Evolutionary conservation across 1,140 invertebrate species (phyloP), one percentile per base, ranked within the genome.

Genomic region (Triops cancriformis): DNA sequence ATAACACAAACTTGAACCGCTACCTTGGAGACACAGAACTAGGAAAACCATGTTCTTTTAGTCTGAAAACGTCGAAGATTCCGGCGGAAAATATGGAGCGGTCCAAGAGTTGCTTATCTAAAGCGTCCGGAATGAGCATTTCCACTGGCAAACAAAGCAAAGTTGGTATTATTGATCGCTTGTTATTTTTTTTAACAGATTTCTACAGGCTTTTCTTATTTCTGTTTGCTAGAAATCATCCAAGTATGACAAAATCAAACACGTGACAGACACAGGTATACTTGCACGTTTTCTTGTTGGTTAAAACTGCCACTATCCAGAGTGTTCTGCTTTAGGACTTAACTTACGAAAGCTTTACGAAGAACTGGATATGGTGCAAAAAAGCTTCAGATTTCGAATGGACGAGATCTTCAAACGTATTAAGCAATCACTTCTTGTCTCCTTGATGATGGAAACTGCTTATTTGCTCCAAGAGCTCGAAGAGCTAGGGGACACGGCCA

Each of bases 331-430:
- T 64, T 76, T 77, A 78, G 77, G 77, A 37, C 73, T 74, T 42
- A 73, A 78, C 72, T 31, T 78, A 28, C 72, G 77, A n/a, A 78
- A 78, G 73, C 31, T 78, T 41, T 27, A 73, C 37, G 73, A 78
- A 26, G 77, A 78, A 27, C 45, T 78, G 28, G 73, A 73, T 43
- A 74, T 45, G 31, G 72, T 78, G 4, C 77, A 82, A 76, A 81
- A 80, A 75, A 80, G 80, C 26, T 78, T 78, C 26, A 78, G 79
- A 79, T 81, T 82, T 26, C 75, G 80, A 12, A 77, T 80, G 27
- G 85, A 87, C 85, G 87, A 88, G 82, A 83, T 88, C 12, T 88
- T 88, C 81, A 85, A 85, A 78, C 80, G 87, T 64, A 87, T 88
- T 82, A 87, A 87, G 81, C 79, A 86, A 28, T 82, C 85, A 12